Evolutionary conservation across 2,888 invertebrate species (phyloP).

Genomic region (Heliconius ethilla): DNA sequence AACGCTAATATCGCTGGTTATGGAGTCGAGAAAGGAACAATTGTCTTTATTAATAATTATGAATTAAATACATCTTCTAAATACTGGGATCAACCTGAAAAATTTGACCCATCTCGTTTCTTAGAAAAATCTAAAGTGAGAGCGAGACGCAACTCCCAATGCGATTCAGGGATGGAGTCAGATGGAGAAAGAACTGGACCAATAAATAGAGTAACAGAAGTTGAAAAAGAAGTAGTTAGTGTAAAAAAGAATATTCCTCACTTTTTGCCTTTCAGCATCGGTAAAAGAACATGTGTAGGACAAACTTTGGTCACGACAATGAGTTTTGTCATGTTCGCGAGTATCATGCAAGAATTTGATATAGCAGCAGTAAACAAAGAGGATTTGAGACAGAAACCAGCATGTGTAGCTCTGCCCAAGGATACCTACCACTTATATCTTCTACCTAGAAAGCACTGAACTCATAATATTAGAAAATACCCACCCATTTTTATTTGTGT

Average conservation of each 20-base stretch:
- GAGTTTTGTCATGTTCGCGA: conserved; percentile 87
- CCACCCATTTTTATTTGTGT: conserved; percentile 30
- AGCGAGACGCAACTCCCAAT: conserved; percentile 70
- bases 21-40: conserved; percentile 87
- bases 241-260: conserved; percentile 84
- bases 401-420: conserved; percentile 88
- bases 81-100: conserved; percentile 87
- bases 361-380: conserved; percentile 80
- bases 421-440: conserved; percentile 86
- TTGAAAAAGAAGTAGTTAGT: conserved; percentile 66
- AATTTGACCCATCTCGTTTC: conserved; percentile 90
- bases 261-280: conserved; percentile 93
- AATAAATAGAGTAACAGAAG: conserved; percentile 54
- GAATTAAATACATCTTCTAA: conserved; percentile 87
- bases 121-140: conserved; percentile 74
- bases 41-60: conserved; percentile 92
- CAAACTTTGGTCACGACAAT: conserved; percentile 90
- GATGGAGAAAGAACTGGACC: conserved; percentile 66
- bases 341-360: conserved; percentile 87
- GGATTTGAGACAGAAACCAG: conserved; percentile 83
- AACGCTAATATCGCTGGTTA: conserved; percentile 88
- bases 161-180: conserved; percentile 82
- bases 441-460: conserved; percentile 75
- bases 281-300: conserved; percentile 93
- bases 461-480: conserved; percentile 48